phyloP scores from a whole-genome alignment of 2,113 vertebrate genomes.

The Polyodon spathula region DNA sequence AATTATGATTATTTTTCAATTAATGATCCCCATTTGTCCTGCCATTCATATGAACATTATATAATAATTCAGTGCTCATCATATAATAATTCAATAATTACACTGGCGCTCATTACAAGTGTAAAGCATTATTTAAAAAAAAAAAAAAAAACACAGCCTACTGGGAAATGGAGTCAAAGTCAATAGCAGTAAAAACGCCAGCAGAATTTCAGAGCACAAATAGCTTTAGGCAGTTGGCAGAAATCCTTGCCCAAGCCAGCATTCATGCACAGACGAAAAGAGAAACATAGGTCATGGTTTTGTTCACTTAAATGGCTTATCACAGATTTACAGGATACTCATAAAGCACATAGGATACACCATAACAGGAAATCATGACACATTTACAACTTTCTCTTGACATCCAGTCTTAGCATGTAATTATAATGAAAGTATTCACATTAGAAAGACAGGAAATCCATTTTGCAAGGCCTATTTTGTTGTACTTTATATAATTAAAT shows the following conservation, averaged over 20 bases:
- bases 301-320: not conserved
- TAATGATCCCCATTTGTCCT: not conserved
- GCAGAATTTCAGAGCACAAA: constrained; percentile 7
- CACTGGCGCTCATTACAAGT: no score
- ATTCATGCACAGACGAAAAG: not conserved
- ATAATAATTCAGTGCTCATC: constrained; percentile 9
- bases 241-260: constrained; percentile 6
- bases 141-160: constrained; percentile 24
- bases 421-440: constrained; percentile 23
- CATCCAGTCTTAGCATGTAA: constrained; percentile 19
- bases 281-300: not conserved
- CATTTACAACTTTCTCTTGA: not conserved
- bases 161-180: constrained; percentile 16
- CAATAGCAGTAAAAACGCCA: constrained; percentile 15
- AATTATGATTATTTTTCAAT: not conserved
- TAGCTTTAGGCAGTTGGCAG: constrained; percentile 8
- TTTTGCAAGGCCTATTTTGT: constrained; percentile 6
- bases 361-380: not conserved
- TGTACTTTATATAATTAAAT: no score
- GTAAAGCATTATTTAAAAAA: constrained; percentile 27
- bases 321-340: not conserved
- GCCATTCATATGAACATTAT: not conserved
- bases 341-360: constrained; percentile 13
- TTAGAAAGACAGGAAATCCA: not conserved
- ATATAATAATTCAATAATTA: no score